These are phyloP conservation scores for Paragorgia papillata DNA, from an alignment of 92 coral and sea anemone species.

Conservation along the genomic window DNA sequence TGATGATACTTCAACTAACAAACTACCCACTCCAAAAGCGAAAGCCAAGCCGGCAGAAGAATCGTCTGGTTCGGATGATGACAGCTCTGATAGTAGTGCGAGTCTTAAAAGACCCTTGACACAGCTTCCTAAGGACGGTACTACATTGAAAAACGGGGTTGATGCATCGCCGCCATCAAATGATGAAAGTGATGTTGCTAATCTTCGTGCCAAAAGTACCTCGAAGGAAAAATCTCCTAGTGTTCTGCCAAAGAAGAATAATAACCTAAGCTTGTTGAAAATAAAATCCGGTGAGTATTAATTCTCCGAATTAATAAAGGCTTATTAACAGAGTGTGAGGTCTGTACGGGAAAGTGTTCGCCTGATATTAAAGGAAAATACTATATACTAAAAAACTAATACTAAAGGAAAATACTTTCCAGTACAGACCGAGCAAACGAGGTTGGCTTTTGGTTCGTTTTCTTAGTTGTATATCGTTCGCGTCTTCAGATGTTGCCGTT, in stretches of 20 bases:
- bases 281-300: background rate
- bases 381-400: too few relatives aligned
- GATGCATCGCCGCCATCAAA: too few relatives aligned
- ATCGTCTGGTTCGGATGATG: background rate
- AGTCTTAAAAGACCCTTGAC: background rate
- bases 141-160: background rate
- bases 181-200: background rate
- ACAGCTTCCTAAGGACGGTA: slow-evolving; percentile 7
- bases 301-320: too few relatives aligned
- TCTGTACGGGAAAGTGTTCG: too few relatives aligned
- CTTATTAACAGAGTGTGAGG: too few relatives aligned
- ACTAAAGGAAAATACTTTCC: too few relatives aligned
- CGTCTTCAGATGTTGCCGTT: too few relatives aligned
- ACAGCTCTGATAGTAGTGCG: background rate
- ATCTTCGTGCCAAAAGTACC: background rate
- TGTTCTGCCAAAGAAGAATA: background rate
- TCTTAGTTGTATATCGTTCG: too few relatives aligned
- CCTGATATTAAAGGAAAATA: too few relatives aligned
- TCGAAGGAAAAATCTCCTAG: background rate
- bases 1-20: too few relatives aligned
- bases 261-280: background rate
- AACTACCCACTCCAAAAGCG: background rate
- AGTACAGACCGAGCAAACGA: too few relatives aligned
- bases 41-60: background rate
- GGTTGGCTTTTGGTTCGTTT: too few relatives aligned